These are phyloP conservation scores for Sympetrum striolatum DNA, from an alignment of 2,888 invertebrate genomes.

Conservation along the genomic window DNA sequence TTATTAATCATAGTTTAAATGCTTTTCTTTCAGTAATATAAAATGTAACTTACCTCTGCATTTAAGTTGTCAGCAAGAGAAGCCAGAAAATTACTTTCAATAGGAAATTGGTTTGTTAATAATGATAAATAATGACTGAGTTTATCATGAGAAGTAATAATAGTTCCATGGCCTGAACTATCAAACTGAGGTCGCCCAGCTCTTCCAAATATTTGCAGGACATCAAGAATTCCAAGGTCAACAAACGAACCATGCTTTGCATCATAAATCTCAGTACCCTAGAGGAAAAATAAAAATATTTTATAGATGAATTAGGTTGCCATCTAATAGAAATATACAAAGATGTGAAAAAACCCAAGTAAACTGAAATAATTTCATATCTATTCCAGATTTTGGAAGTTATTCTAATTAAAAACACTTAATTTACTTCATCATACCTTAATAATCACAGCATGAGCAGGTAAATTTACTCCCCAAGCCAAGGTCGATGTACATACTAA, in stretches of 20 bases:
- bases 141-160: conserved; percentile 92
- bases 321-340: too few species aligned
- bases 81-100: conserved; percentile 95
- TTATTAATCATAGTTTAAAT: too few species aligned
- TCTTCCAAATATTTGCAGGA: conserved; percentile 97
- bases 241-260: conserved; percentile 92
- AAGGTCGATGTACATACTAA: conserved; percentile 96
- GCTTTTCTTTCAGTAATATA: conserved; percentile 16
- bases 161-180: conserved; percentile 90
- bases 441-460: conserved; percentile 97
- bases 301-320: too few species aligned
- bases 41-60: conserved; percentile 77
- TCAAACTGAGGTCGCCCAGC: conserved; percentile 99
- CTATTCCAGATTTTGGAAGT: too few species aligned
- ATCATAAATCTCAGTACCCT: conserved; percentile 98
- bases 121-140: conserved; percentile 91
- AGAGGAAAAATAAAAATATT: conserved; percentile 50
- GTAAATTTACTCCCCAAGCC: conserved; percentile 99
- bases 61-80: conserved; percentile 95
- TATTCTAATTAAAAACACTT: too few species aligned
- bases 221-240: conserved; percentile 95
- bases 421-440: conserved; percentile 65
- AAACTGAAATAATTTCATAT: too few species aligned
- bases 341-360: too few species aligned
- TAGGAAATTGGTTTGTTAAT: conserved; percentile 95